phyloP scores from a whole-genome alignment of 2,888 invertebrate genomes.

The Ypsolopha sequella region DNA sequence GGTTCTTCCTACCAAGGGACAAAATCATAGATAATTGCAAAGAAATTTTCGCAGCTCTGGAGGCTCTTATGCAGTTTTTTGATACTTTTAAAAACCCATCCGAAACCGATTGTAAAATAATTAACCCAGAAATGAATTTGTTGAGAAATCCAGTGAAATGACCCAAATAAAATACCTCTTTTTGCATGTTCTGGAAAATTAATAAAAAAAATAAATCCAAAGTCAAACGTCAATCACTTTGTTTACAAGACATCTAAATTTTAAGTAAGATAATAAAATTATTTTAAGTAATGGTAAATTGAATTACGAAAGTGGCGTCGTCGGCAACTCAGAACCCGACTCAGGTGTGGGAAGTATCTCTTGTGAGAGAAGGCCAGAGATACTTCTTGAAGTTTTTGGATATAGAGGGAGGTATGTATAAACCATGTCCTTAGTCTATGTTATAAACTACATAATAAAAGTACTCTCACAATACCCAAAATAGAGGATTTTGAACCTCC shows the following conservation, averaged over 20 bases:
- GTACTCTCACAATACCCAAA: too few species aligned
- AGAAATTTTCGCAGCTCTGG: slow-evolving; percentile 39
- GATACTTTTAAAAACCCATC: slow-evolving; percentile 19
- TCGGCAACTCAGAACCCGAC: slow-evolving; percentile 17
- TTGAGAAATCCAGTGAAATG: too few species aligned
- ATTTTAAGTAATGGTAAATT: slow-evolving; percentile 6
- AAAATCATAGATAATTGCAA: too few species aligned
- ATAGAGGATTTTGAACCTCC: background rate
- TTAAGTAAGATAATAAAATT: slow-evolving; percentile 7
- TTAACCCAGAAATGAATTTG: too few species aligned
- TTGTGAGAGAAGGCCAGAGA: slow-evolving; percentile 46
- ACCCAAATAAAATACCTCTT: too few species aligned
- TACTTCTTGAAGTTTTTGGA: slow-evolving; percentile 45
- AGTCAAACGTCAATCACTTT: too few species aligned
- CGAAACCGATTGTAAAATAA: too few species aligned
- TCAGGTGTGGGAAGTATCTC: slow-evolving; percentile 52
- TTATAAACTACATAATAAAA: too few species aligned
- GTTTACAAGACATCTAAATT: slow-evolving; percentile 2
- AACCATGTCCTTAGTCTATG: too few species aligned
- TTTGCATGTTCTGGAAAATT: too few species aligned
- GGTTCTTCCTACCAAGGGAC: too few species aligned
- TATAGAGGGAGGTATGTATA: slow-evolving; percentile 38
- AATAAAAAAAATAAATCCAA: too few species aligned
- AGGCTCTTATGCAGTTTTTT: slow-evolving; percentile 47
- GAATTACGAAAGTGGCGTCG: slow-evolving; percentile 44